Base-by-base conservation (phyloP, 2,113 vertebrate species). In the Lucifuga dentata region DNA sequence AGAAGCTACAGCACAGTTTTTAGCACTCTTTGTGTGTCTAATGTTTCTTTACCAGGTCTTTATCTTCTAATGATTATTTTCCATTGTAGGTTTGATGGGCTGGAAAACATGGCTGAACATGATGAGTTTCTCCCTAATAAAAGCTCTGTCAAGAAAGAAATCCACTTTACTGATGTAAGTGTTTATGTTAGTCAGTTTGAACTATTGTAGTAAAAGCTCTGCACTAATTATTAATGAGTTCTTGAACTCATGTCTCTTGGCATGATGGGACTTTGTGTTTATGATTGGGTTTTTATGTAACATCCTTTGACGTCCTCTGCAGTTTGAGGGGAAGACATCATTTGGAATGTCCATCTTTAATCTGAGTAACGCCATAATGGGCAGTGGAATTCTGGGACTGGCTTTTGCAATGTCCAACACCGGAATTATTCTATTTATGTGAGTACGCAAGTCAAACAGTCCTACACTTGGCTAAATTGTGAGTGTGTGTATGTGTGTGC, bases 341-440 rank as follows among this genome's bases (percentile, higher is more conserved):
- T 94, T 95, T 16, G 93, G 93, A 23, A 95, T 95, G 94, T 96
- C 94, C 8, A 83, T 94, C 69, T 95, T 95, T 73, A 95, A 95
- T 85, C 94, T 95, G 73, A 95, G 95, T 76, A 95, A 95, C 0
- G 93, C 95, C 86, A 95, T 95, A 58, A 94, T 95, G 93, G 95
- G 94, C 61, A 95, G 95, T 40, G 93, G 95, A 38, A 94, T 95
- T 88, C 90, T 95, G 64, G 95, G 94, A 75, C 81, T 95, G 71
- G 93, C 95, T 11, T 95, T 86, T 38, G 94, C 93, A 3, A 95
- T 95, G 95, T 91, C 93, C 76, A 94, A 95, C 86, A 95, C 93
- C 0, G 94, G 95, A 57, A 90, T 95, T 41, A 49, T 94, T 64
- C 87, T 95, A 44, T 96, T 96, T 87, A 20, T 94, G 95, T 95